phyloP scores from a whole-genome alignment of 2,113 vertebrate genomes.

The Zosterops hypoxanthus region DNA sequence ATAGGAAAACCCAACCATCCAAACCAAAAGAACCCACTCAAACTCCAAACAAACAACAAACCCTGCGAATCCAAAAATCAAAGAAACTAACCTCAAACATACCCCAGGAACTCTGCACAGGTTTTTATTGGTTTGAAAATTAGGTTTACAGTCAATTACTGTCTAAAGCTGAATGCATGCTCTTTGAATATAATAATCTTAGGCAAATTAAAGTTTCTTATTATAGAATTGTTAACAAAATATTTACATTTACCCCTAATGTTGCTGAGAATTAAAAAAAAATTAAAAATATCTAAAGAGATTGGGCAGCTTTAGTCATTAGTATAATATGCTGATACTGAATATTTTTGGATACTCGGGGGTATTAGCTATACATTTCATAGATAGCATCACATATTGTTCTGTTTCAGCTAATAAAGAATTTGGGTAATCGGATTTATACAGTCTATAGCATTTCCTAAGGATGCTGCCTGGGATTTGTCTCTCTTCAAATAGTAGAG shows the following conservation, averaged over 20 bases:
- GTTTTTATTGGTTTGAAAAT: not conserved
- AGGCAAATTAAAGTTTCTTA: not conserved
- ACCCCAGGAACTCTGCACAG: not conserved
- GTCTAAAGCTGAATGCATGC: not conserved
- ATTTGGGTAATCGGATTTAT: conserved; percentile 40
- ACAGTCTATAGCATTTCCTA: conserved; percentile 1
- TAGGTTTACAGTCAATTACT: not conserved
- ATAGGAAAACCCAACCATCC: not conserved
- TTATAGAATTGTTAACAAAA: not conserved
- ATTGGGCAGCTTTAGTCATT: not conserved
- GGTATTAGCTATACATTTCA: conserved; percentile 15
- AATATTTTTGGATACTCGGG: not conserved
- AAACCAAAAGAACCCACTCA: not conserved
- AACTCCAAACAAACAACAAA: not conserved
- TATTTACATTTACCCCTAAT: not conserved
- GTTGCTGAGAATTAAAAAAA: not conserved
- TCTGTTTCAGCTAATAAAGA: not conserved
- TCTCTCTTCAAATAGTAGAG: conserved; percentile 2
- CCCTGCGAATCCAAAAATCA: not conserved
- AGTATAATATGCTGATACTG: not conserved
- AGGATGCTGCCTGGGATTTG: conserved; percentile 18
- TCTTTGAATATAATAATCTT: not conserved
- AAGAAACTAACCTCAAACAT: not conserved
- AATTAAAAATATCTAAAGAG: not conserved
- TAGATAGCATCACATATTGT: not conserved